These are phyloP conservation scores for Conus ventricosus DNA, from an alignment of 1,140 invertebrate species.

Conservation along the genomic window DNA sequence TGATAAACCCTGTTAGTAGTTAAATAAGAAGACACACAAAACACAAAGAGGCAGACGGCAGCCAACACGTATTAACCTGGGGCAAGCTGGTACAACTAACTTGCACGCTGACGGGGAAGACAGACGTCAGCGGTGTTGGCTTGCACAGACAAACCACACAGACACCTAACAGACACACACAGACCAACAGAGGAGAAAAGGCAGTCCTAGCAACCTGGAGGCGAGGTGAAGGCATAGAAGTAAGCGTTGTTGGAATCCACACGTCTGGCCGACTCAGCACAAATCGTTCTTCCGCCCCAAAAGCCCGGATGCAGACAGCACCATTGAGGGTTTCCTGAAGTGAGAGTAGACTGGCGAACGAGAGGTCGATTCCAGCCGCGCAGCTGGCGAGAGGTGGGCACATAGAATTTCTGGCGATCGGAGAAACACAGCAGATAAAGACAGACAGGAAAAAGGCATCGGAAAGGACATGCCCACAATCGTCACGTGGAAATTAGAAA, in stretches of 20 bases:
- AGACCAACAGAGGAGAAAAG: not conserved
- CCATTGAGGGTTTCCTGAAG: conserved; percentile 77
- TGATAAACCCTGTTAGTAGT: too few species aligned
- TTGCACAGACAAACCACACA: too few species aligned
- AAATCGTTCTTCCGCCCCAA: conserved; percentile 74
- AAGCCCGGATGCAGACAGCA: conserved; percentile 77
- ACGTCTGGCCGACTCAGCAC: conserved; percentile 71
- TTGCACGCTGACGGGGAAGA: too few species aligned
- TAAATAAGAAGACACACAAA: too few species aligned
- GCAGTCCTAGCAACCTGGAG: conserved; percentile 52
- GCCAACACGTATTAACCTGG: too few species aligned
- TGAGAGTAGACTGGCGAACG: conserved; percentile 77
- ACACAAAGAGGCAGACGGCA: too few species aligned
- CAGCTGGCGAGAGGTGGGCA: conserved; percentile 81
- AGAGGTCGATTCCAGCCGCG: conserved; percentile 74
- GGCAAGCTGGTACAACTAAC: too few species aligned
- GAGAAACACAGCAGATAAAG: not conserved
- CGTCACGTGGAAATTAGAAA: not conserved
- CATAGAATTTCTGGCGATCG: conserved; percentile 88
- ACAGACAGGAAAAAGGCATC: not conserved
- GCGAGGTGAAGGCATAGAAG: conserved; percentile 59
- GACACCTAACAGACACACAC: too few species aligned
- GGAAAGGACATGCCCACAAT: not conserved
- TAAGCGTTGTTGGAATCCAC: conserved; percentile 64
- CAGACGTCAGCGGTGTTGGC: too few species aligned